These are phyloP conservation scores for Theocolax elegans DNA, from an alignment of 1,140 invertebrate species.

Conservation along the genomic window DNA sequence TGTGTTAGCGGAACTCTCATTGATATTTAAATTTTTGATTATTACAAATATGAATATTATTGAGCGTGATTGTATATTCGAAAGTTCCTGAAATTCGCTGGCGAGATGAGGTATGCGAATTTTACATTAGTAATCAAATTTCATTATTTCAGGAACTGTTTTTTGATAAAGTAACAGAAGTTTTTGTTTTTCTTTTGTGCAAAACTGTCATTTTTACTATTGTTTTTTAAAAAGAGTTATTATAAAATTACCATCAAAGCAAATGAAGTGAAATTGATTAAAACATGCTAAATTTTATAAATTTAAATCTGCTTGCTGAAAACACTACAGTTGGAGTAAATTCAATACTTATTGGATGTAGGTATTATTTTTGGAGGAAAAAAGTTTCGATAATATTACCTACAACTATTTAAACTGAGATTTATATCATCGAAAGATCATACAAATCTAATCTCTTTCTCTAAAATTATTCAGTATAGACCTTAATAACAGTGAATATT, in stretches of 20 bases:
- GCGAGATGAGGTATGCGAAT: neutral
- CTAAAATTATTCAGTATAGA: neutral
- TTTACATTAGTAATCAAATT: neutral
- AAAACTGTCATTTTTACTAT: neutral
- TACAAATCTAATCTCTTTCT: neutral
- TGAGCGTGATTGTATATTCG: neutral
- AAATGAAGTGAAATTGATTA: neutral
- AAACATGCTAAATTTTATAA: too few relatives aligned
- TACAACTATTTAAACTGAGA: too few relatives aligned
- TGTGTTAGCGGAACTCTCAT: neutral
- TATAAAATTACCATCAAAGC: neutral
- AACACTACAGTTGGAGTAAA: too few relatives aligned
- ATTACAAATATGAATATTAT: too few relatives aligned
- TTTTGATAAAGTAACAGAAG: neutral
- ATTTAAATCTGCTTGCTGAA: too few relatives aligned
- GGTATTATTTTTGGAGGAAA: too few relatives aligned
- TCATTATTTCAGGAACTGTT: conserved; percentile 3
- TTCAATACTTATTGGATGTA: too few relatives aligned
- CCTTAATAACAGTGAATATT: neutral
- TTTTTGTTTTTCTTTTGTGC: neutral
- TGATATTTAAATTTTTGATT: conserved; percentile 1
- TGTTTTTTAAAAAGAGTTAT: neutral
- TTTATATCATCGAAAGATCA: too few relatives aligned
- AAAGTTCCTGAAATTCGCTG: neutral
- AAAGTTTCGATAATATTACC: too few relatives aligned